These are phyloP conservation scores for Euschistus heros DNA, from an alignment of 1,140 invertebrate species.

Conservation along the genomic window DNA sequence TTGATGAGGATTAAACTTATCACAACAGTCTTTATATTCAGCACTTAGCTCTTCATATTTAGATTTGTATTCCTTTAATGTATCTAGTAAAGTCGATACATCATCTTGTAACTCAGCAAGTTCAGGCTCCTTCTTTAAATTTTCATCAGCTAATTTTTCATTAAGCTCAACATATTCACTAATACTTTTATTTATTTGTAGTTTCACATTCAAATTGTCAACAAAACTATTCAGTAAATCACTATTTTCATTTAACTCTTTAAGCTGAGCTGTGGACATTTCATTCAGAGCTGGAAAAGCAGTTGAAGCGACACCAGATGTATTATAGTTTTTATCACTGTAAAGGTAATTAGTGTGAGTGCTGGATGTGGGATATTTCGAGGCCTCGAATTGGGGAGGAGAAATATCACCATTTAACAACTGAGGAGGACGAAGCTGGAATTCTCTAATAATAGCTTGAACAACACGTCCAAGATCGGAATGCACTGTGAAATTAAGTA, in stretches of 20 bases:
- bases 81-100: not conserved
- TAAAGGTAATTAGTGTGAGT: not conserved
- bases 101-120: conserved; percentile 10
- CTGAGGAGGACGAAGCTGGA: conserved; percentile 51
- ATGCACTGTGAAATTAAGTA: conserved; percentile 62
- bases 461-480: conserved; percentile 67
- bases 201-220: conserved; percentile 44
- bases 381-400: not conserved
- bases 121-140: conserved; percentile 16
- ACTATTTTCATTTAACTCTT: conserved; percentile 51
- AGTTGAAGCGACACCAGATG: not conserved
- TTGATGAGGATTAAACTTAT: conserved; percentile 20
- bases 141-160: conserved; percentile 48
- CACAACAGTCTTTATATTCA: conserved; percentile 19
- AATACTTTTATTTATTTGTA: conserved; percentile 52
- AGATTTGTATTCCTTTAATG: conserved; percentile 26
- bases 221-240: conserved; percentile 59
- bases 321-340: not conserved
- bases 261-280: conserved; percentile 54
- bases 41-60: conserved; percentile 20
- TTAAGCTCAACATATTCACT: conserved; percentile 58
- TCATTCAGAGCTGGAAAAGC: conserved; percentile 46
- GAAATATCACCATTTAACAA: conserved; percentile 22
- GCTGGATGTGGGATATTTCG: not conserved
- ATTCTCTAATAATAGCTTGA: conserved; percentile 64